Evolutionary conservation across 2,113 vertebrate species (phyloP), one percentile per base, ranked within the genome.

Genomic region (Lipotes vexillifer): DNA sequence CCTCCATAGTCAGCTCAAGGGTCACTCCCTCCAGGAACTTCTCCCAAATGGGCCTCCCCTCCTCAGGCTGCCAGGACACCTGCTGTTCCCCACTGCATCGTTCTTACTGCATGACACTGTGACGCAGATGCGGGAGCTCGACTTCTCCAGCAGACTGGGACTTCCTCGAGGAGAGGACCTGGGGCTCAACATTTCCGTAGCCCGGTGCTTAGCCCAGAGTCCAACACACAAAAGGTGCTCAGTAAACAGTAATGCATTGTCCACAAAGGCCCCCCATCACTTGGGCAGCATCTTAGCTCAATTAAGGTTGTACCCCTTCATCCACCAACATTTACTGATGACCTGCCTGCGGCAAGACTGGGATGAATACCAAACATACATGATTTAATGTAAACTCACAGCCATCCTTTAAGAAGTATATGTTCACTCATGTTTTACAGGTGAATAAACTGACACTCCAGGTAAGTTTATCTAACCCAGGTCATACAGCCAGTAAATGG

Each of bases 351-450:
- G 14, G 5, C 9, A 74, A 78, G 23, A 44, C 33, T 57, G 29
- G 69, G 14, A 36, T 75, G 72, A 81, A 44, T 29, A 90, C 1
- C n/a, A 68, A 69, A 69, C 18, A 87, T 18, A 44, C 9, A 5
- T 83, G 52, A 52, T 71, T 77, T 96, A 75, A 80, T 33, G 15
- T 57, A 55, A 96, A 44, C 41, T 68, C 52, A 80, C 6, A n/a
- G 55, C 9, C 27, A 38, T 61, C 66, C 82, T 72, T 61, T 25
- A 71, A 82, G 29, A 81, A 71, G 66, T 36, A 8, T 12, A 44
- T 85, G 57, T 81, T 88, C 69, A 78, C 55, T 49, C 38, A 14
- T 5, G 46, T 81, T 63, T 95, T 95, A 85, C 44, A 77, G 27
- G 81, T 83, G 90, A 74, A 13, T 69, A 75, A 80, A 85, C 8